Evolutionary conservation across 2,113 vertebrate genomes (phyloP), one percentile per base, ranked within the genome.

Genomic region (Syrrhaptes paradoxus): DNA sequence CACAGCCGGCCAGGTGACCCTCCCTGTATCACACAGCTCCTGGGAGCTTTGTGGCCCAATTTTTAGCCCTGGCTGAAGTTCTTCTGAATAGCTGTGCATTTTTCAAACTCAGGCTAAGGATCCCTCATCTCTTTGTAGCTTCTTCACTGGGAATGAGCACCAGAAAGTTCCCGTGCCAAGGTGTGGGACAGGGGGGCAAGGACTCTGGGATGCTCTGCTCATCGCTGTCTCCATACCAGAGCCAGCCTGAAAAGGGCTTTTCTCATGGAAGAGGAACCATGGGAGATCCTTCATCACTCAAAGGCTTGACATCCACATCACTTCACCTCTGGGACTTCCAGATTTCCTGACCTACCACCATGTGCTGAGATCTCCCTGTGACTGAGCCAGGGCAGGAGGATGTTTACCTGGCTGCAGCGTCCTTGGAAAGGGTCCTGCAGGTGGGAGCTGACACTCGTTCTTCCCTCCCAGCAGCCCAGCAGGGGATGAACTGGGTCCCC

Each of bases 131-230:
- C 25, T 72, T 58, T 32, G 32, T 31, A 59, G 17, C 18, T 59
- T 85, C 41, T 68, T 26, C n/a, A 18, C n/a, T 19, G 59, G 46
- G 55, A 76, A 29, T 3, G 41, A 84, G 46, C 17, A 36, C 34
- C 28, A 21, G n/a, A 45, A 62, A 65, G 5, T 5, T 13, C 17
- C 7, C 3, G 0, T 49, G 46, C 13, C 0, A 0, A 58, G 7
- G 19, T 57, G 46, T 66, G 61, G 57, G 65, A 32, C 2, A 0
- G 9, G 6, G 12, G 11, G 26, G 31, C 9, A 82, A 29, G 34
- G 29, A 31, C 51, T 76, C 21, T 9, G n/a, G 25, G 38, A n/a
- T 76, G 58, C 36, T 89, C 9, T 29, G 31, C 20, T 49, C 25
- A 22, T 38, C 0, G 0, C 3, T 52, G 6, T 25, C 36, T 78